phyloP scores from a whole-genome alignment of 1,140 invertebrate genomes.

The Penaeus vannamei region DNA sequence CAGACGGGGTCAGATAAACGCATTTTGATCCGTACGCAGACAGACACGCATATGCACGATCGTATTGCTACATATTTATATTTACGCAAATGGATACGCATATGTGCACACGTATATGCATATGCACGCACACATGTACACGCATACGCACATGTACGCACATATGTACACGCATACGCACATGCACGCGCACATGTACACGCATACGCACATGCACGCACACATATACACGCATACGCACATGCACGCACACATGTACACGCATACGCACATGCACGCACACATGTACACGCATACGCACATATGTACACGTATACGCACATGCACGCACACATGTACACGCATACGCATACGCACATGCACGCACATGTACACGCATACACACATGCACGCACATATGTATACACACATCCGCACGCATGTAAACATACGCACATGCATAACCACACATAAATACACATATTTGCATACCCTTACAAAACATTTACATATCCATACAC shows the following conservation, averaged over 20 bases:
- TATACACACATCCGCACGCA: background rate
- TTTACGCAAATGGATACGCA: background rate
- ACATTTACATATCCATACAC: background rate
- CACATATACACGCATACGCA: background rate
- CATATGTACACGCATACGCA: background rate
- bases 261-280: background rate
- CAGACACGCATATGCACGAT: no score
- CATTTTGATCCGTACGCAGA: no score
- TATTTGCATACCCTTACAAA: no score
- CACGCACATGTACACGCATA: background rate
- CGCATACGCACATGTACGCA: conserved; percentile 26
- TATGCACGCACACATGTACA: background rate
- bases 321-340: background rate
- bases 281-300: background rate
- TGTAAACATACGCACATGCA: background rate
- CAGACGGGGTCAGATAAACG: no score
- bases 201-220: conserved; percentile 2
- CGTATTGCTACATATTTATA: no score
- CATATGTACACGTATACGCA: conserved; percentile 26
- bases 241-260: background rate
- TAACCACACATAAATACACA: background rate
- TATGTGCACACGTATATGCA: no score
- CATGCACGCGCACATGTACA: conserved; percentile 29
- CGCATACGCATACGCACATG: background rate
- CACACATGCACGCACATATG: background rate